phyloP scores from a whole-genome alignment of 2,797 vertebrate species.

The Aphelocoma californica region DNA sequence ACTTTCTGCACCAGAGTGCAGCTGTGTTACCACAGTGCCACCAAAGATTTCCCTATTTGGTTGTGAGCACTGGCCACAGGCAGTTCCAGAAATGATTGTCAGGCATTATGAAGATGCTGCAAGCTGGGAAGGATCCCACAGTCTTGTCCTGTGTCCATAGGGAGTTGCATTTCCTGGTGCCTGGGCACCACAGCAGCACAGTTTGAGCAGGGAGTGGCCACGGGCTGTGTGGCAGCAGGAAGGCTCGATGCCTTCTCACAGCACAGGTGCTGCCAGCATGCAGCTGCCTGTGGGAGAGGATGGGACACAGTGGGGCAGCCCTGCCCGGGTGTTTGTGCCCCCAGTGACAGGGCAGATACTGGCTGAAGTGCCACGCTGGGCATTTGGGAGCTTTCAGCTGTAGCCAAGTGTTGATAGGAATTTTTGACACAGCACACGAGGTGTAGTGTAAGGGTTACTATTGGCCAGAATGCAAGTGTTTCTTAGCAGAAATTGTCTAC shows the following conservation, averaged over 20 bases:
- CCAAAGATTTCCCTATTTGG: neutral
- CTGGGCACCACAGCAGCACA: neutral
- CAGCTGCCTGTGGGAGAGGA: neutral
- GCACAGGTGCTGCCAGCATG: neutral
- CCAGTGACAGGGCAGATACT: neutral
- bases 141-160: neutral
- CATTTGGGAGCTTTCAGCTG: neutral
- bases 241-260: neutral
- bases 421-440: neutral
- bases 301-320: neutral
- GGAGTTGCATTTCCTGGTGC: neutral
- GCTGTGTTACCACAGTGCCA: neutral
- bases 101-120: neutral
- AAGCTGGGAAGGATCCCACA: neutral
- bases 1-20: neutral
- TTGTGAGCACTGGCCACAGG: neutral
- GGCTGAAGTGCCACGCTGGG: neutral
- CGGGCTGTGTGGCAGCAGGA: neutral
- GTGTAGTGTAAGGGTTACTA: neutral
- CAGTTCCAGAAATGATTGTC: neutral
- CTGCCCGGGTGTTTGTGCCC: neutral
- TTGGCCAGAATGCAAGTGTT: neutral
- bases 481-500: constrained; percentile 14
- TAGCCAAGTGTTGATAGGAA: neutral
- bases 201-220: neutral